Base-by-base conservation (phyloP, 2,113 vertebrate species). In the Danionella cerebrum region DNA sequence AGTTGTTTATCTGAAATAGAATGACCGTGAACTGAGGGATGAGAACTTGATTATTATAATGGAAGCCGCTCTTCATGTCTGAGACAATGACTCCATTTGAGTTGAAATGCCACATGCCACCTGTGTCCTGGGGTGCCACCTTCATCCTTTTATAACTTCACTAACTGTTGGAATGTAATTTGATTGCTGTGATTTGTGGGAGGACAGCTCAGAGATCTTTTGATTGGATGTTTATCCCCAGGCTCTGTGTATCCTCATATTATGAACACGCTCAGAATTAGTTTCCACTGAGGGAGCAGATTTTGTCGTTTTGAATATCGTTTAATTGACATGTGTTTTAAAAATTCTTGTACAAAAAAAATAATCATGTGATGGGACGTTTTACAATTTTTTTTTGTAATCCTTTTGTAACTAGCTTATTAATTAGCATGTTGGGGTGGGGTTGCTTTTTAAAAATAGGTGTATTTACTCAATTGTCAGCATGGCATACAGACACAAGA, bases 171-270 rank as follows among this genome's bases (percentile, higher is more conserved):
- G 44, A 52, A 47, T 21, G 35, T 67, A 9, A 22, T 35, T 57
- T 55, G 51, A 57, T 55, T 63, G 10, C 27, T n/a, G 11, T 35
- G 27, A 18, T 63, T 63, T 47, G 27, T 45, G 44, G 25, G 24
- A 14, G 29, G 45, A 62, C 41, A 3, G 10, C 39, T 21, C 25
- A 31, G 22, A 1, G 24, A 18, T 62, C 14, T 45, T 62, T 62
- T 45, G 41, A 62, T 47, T 63, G 18, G 12, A 14, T 63, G 42
- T 63, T 63, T 48, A 22, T 35, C 42, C 29, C 27, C 41, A 62
- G 41, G 58, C 58, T 13, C 41, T 21, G 6, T 35, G 12, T 47
- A 7, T 48, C 42, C 59, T 48, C 25, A 45, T 22, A 39, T 10
- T 10, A 24, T 4, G 1, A 19, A 29, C 9, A 7, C 9, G 18